Conservation (phyloP, 2,113 vertebrate genomes). For the Athene noctua region DNA sequence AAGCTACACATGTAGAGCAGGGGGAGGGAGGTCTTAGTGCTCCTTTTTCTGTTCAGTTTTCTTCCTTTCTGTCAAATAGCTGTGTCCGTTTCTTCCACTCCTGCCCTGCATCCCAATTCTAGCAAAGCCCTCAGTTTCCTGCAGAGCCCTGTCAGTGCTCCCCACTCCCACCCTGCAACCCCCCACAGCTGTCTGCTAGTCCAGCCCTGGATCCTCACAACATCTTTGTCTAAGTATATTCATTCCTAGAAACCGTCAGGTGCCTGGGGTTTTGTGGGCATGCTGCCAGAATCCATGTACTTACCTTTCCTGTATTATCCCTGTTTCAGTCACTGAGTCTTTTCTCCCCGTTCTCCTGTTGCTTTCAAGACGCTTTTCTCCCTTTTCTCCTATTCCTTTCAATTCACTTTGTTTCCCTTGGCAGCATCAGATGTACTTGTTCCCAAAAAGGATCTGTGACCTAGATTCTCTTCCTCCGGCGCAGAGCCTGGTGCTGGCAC, state of each 20-base stretch:
- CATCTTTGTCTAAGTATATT: neutral
- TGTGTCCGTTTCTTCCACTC: neutral
- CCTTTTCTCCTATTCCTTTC: neutral
- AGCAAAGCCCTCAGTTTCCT: neutral
- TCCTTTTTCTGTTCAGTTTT: neutral
- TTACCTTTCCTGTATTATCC: neutral
- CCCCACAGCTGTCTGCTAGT: neutral
- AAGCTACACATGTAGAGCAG: neutral
- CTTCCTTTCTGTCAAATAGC: neutral
- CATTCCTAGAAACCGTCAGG: neutral
- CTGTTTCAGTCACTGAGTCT: neutral
- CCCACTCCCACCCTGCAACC: neutral
- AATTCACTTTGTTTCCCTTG: conserved; percentile 42
- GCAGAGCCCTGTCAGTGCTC: neutral
- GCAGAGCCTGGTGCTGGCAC: neutral
- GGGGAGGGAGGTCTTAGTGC: neutral
- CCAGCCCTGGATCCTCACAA: neutral
- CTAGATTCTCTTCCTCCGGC: neutral
- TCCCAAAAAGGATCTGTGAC: conserved; percentile 20
- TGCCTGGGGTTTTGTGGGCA: neutral
- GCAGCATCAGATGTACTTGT: neutral
- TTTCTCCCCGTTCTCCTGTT: neutral
- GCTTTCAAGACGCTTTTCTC: neutral
- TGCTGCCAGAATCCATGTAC: neutral
- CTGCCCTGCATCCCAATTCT: neutral